Evolutionary conservation across 1,140 invertebrate species (phyloP).

Genomic region (Globodera rostochiensis): DNA sequence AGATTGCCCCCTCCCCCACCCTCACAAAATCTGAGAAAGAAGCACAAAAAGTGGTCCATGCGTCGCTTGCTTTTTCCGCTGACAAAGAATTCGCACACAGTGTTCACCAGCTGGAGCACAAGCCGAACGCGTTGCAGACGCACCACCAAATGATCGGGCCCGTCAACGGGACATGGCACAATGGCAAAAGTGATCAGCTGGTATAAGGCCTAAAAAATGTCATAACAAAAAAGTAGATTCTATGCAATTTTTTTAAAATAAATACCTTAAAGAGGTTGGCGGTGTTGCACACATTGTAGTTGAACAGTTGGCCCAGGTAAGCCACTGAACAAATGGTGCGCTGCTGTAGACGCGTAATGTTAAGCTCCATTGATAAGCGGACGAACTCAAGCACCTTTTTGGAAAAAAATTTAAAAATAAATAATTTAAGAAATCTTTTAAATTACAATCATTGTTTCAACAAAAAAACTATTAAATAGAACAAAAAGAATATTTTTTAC

Average conservation of each 20-base stretch:
- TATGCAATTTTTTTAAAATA: not conserved
- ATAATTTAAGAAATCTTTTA: too few relatives aligned
- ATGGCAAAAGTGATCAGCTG: conserved; percentile 49
- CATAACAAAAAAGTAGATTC: conserved; percentile 2
- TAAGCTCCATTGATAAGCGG: conserved; percentile 85
- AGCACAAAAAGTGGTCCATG: conserved; percentile 48
- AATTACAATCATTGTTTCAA: too few relatives aligned
- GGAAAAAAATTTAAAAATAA: conserved; percentile 67
- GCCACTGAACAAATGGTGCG: conserved; percentile 86
- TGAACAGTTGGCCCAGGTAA: conserved; percentile 92
- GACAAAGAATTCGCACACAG: conserved; percentile 47
- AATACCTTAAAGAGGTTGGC: conserved; percentile 52
- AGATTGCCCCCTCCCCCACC: too few relatives aligned
- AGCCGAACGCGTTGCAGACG: conserved; percentile 44
- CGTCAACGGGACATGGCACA: not conserved
- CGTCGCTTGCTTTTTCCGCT: conserved; percentile 33
- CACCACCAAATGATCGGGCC: conserved; percentile 40
- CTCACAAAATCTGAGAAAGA: conserved; percentile 30
- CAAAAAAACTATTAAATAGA: conserved; percentile 70
- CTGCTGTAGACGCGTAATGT: conserved; percentile 87
- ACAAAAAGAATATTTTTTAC: not conserved
- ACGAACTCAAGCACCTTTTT: conserved; percentile 94
- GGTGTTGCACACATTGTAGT: conserved; percentile 67
- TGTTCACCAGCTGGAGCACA: conserved; percentile 40
- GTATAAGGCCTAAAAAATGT: conserved; percentile 44